These are phyloP conservation scores for Xenopus petersii DNA, from an alignment of 2,797 vertebrate species.

Conservation along the genomic window DNA sequence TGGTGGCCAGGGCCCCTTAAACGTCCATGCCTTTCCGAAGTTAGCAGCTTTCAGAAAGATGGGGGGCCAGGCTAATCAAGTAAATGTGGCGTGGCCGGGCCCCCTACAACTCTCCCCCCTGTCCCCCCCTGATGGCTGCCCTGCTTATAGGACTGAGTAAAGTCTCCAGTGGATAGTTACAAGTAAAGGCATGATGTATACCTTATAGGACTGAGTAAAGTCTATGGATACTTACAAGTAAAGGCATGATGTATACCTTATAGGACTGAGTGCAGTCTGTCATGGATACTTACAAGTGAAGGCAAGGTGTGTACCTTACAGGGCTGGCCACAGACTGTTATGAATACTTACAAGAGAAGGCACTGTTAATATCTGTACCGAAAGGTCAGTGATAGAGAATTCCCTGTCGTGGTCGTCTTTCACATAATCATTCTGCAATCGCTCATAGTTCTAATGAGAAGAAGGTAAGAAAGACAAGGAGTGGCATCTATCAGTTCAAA, in stretches of 20 bases:
- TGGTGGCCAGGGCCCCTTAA: too few relatives aligned
- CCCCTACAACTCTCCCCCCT: too few relatives aligned
- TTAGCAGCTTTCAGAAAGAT: too few relatives aligned
- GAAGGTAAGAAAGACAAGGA: conserved; percentile 78
- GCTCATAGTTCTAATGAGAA: conserved; percentile 89
- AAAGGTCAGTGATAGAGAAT: conserved; percentile 94
- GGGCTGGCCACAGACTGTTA: background rate
- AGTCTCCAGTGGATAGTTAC: conserved; percentile 59
- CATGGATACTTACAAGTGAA: conserved; percentile 26
- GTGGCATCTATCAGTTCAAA: conserved; percentile 75
- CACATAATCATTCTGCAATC: conserved; percentile 94
- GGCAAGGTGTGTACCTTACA: background rate
- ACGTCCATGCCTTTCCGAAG: too few relatives aligned
- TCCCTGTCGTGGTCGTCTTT: conserved; percentile 95
- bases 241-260: conserved; percentile 93
- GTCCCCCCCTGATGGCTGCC: too few relatives aligned
- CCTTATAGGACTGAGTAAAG: background rate
- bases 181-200: background rate
- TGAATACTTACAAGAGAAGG: conserved; percentile 87
- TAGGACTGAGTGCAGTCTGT: background rate
- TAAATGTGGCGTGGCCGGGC: too few relatives aligned
- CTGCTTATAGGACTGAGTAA: background rate
- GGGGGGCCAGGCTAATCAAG: too few relatives aligned
- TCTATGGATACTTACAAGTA: conserved; percentile 80
- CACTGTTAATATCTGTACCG: conserved; percentile 96